Evolutionary conservation across 1,140 invertebrate genomes (phyloP).

Genomic region (Drosophila kikkawai): DNA sequence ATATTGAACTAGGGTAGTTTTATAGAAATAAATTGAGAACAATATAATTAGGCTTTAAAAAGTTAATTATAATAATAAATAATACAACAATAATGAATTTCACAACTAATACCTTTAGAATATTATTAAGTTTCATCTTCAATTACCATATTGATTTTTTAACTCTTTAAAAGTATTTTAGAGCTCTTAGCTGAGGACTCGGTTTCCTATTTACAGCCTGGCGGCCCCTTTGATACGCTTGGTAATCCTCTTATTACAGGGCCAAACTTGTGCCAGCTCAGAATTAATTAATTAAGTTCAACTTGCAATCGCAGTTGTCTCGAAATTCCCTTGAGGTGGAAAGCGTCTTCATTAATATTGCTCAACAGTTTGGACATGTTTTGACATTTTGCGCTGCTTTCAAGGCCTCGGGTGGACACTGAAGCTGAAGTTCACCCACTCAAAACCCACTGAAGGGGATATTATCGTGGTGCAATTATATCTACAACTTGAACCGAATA

Average conservation of each 20-base stretch:
- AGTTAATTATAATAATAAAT: not conserved
- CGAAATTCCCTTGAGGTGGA: constrained; percentile 8
- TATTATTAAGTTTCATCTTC: not conserved
- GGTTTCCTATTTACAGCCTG: not conserved
- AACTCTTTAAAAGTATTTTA: not conserved
- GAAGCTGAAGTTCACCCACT: not conserved
- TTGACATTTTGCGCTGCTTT: constrained; percentile 11
- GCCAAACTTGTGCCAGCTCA: not conserved
- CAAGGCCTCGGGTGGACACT: constrained; percentile 19
- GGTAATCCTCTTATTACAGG: constrained; percentile 28
- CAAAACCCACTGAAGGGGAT: not conserved
- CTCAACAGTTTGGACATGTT: constrained; percentile 23
- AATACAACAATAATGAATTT: not conserved
- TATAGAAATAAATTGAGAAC: not conserved
- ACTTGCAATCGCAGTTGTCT: constrained; percentile 9
- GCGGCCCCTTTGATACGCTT: too few species aligned
- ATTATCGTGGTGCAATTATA: constrained; percentile 13
- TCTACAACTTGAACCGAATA: constrained; percentile 12
- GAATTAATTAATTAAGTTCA: constrained; percentile 40
- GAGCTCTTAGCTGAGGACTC: too few species aligned
- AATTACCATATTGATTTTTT: not conserved
- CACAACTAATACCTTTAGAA: not conserved
- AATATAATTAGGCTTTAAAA: not conserved
- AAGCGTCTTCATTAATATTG: constrained; percentile 22
- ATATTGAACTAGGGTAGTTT: not conserved